A percentile compares a stretch with the other conserved stretches of the same genome.
These are phyloP conservation scores for Spea bombifrons DNA, from an alignment of 2,113 vertebrate genomes.

Conservation along the genomic window DNA sequence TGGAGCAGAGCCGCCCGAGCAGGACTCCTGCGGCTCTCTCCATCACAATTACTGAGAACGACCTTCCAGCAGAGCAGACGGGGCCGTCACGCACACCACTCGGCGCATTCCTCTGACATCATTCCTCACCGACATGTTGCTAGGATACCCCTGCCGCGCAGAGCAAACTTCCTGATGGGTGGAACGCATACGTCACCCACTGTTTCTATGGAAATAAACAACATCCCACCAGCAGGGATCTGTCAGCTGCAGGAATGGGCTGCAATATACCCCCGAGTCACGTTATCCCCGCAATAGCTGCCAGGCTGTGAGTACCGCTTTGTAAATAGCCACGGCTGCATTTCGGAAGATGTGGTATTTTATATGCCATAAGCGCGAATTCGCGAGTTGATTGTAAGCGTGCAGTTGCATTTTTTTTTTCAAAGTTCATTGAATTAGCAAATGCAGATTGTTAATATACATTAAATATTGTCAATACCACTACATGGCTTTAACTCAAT, in stretches of 20 bases:
- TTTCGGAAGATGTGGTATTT: no score
- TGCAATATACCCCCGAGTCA: not conserved
- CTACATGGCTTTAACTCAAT: no score
- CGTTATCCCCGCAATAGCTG: constrained; percentile 40
- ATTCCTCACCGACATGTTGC: not conserved
- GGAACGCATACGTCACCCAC: constrained; percentile 5
- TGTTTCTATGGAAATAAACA: constrained; percentile 18
- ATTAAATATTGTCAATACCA: no score
- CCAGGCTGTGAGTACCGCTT: constrained; percentile 38
- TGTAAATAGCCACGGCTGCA: not conserved
- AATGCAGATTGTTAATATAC: no score
- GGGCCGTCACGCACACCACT: not conserved
- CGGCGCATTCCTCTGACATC: constrained; percentile 19
- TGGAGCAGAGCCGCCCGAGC: not conserved
- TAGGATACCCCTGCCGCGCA: not conserved
- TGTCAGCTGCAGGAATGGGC: not conserved
- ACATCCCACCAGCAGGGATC: constrained; percentile 7
- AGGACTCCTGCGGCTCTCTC: not conserved
- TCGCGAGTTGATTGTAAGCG: no score
- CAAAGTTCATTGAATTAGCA: no score
- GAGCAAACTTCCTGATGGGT: not conserved
- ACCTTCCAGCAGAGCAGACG: constrained; percentile 6
- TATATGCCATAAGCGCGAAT: no score
- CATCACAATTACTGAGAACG: not conserved
- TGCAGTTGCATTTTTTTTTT: no score